These are phyloP conservation scores for Linnaemya tessellans DNA, from an alignment of 2,888 invertebrate genomes.

Conservation along the genomic window DNA sequence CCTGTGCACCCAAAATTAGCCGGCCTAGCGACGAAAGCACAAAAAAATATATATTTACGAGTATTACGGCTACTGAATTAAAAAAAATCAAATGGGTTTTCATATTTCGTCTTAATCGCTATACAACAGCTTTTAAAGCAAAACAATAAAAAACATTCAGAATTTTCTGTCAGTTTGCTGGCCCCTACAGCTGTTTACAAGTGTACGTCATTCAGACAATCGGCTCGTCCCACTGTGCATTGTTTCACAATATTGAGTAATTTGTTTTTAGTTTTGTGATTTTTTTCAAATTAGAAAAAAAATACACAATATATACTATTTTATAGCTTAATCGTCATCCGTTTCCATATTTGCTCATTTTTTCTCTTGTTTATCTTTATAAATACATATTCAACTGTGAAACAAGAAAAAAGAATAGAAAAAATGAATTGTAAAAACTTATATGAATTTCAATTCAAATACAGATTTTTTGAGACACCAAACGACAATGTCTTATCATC, in stretches of 20 bases:
- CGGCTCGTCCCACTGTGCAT: not conserved
- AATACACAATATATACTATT: not conserved
- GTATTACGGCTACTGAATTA: no score
- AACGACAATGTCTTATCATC: slow-evolving; percentile 65
- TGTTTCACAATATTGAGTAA: slow-evolving; percentile 22
- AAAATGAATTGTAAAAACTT: not conserved
- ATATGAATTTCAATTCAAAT: slow-evolving; percentile 40
- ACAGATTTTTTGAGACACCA: slow-evolving; percentile 48
- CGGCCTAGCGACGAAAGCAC: no score
- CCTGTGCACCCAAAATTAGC: no score
- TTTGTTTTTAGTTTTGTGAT: slow-evolving; percentile 27
- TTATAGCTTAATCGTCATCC: slow-evolving; percentile 56
- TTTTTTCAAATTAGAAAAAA: slow-evolving; percentile 7
- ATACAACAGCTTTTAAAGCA: not conserved
- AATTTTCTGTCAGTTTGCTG: no score
- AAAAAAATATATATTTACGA: no score
- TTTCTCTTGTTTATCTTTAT: slow-evolving; percentile 43
- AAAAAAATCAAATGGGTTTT: no score
- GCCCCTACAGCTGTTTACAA: no score
- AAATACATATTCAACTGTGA: slow-evolving; percentile 25
- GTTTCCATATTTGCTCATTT: slow-evolving; percentile 31
- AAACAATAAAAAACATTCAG: not conserved
- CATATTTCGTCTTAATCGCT: no score
- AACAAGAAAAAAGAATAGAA: not conserved
- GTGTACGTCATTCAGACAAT: no score